phyloP scores from a whole-genome alignment of 2,113 vertebrate genomes.

The Microtus montanus region DNA sequence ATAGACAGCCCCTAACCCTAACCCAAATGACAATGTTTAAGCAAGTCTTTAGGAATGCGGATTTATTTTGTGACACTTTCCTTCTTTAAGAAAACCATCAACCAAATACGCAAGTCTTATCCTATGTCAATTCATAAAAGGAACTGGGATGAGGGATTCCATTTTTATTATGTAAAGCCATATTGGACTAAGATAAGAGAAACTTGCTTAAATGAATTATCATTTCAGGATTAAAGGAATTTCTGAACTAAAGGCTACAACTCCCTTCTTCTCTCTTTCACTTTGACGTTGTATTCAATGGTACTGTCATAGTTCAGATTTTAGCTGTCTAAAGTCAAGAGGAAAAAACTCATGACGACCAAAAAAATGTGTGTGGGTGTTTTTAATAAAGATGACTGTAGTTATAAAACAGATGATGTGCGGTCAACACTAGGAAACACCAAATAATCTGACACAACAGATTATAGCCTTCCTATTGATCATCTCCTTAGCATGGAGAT shows the following conservation, averaged over 20 bases:
- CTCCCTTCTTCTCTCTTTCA: slow-evolving; percentile 38
- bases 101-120: slow-evolving; percentile 47
- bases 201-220: slow-evolving; percentile 67
- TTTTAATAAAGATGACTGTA: slow-evolving; percentile 52
- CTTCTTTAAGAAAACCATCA: slow-evolving; percentile 24
- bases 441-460: background rate
- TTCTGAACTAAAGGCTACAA: slow-evolving; percentile 19
- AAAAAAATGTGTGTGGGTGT: background rate
- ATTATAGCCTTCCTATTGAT: background rate
- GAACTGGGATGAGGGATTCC: slow-evolving; percentile 68
- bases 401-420: slow-evolving; percentile 8
- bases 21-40: slow-evolving; percentile 30
- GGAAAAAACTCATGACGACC: slow-evolving; percentile 26
- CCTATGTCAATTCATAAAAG: slow-evolving; percentile 44
- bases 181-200: slow-evolving; percentile 74
- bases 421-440: slow-evolving; percentile 13
- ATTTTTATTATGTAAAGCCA: slow-evolving; percentile 53
- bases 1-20: slow-evolving; percentile 10
- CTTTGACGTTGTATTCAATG: background rate
- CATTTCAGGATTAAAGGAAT: slow-evolving; percentile 62
- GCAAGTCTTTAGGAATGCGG: slow-evolving; percentile 46
- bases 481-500: background rate
- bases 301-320: slow-evolving; percentile 21
- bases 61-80: slow-evolving; percentile 31
- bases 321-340: slow-evolving; percentile 25